Evolutionary conservation across 1,140 invertebrate species (phyloP), one percentile per base, ranked within the genome.

Genomic region (Drosophila trapezifrons): DNA sequence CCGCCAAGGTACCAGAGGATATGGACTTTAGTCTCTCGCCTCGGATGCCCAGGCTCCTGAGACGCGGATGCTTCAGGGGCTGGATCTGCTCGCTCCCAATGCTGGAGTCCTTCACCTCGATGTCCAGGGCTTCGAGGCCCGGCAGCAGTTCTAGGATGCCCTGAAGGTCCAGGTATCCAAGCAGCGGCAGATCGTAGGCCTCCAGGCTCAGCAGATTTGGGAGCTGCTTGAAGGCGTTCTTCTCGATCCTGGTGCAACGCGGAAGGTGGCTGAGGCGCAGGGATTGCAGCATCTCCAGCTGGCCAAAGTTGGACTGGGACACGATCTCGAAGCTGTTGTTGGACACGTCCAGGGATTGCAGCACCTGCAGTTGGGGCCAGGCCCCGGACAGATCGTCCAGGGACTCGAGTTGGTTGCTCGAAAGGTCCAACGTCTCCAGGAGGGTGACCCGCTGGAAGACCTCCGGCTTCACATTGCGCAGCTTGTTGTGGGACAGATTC

Each of bases 101-200:
- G 46, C 94, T 94, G 0, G 95, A 92, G 84, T 98, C 97, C 91
- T 98, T 98, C 2, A 97, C 94, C 93, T 98, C 97, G 49, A 98
- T 95, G 76, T 97, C 96, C 3, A 98, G 91, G 45, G 92, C 93
- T 92, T 96, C 94, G 29, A 97, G 85, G 1, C 95, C 94, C 4
- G 94, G 94, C 84, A 97, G 93, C 57, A 94, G 93, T 75, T 96
- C 95, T 5, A 98, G 91, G 32, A 97, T 94, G 8, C 96, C 96
- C 79, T 96, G 95, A 1, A 97, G 93, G 92, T 98, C 97, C 46
- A 98, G 94, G 83, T 97, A 97, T 2, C 96, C 96, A 5, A 98
- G 78, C 78, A 95, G 94, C 0, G 96, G 96, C 90, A 96, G 96
- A 63, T 95, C 94, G 81, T 96, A 95, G 1, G 96, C 95, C 66